Conservation (phyloP, 2,888 invertebrate genomes). For the Eupithecia pulchellata region DNA sequence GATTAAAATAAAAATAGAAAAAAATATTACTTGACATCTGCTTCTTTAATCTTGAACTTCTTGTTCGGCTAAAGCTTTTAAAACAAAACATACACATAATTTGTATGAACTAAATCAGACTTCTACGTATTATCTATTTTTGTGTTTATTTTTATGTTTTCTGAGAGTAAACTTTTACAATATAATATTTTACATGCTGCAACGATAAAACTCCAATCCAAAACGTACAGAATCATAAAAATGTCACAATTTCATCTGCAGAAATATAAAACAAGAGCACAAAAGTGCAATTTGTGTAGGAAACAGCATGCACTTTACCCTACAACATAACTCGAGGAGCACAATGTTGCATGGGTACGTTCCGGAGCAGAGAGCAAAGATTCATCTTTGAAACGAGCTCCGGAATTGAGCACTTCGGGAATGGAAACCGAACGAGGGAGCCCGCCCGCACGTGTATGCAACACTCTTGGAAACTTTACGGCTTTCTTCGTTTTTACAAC, state of each 20-base stretch:
- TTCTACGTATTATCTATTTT: too few species aligned
- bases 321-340: background rate
- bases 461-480: background rate
- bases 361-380: constrained; percentile 7
- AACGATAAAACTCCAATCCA: background rate
- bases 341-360: background rate
- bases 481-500: background rate
- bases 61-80: too few species aligned
- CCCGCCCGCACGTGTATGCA: background rate
- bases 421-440: constrained; percentile 15
- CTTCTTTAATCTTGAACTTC: too few species aligned
- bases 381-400: constrained; percentile 28
- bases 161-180: background rate
- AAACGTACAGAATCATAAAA: background rate
- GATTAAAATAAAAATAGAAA: too few species aligned
- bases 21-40: too few species aligned
- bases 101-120: too few species aligned
- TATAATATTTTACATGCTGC: background rate
- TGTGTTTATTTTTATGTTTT: background rate
- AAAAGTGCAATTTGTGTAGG: background rate
- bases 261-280: constrained; percentile 3
- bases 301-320: constrained; percentile 19
- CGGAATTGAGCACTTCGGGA: constrained; percentile 26
- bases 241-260: constrained; percentile 3
- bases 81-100: too few species aligned